These are phyloP conservation scores for Plebejus anna DNA, from an alignment of 2,888 invertebrate species.

Conservation along the genomic window DNA sequence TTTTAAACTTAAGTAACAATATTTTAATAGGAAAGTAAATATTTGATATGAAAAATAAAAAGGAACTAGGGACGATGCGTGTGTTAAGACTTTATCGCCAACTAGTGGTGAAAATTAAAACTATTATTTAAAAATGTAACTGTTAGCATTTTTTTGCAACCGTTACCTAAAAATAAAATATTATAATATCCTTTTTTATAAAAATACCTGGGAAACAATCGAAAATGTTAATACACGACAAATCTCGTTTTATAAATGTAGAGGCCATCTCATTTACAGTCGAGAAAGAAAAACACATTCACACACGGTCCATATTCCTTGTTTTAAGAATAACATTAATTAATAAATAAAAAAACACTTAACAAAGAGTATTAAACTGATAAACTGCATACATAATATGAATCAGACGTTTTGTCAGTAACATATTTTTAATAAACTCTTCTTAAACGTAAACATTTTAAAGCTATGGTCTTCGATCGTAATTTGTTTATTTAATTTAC, in stretches of 20 bases:
- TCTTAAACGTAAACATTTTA: not conserved
- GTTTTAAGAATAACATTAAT: not conserved
- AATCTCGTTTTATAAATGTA: too few relatives aligned
- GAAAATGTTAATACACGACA: too few relatives aligned
- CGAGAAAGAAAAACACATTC: not conserved
- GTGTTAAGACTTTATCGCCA: not conserved
- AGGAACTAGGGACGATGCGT: not conserved
- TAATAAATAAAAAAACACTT: not conserved
- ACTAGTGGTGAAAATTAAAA: not conserved
- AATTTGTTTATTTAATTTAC: not conserved
- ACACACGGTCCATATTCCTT: not conserved
- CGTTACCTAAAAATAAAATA: not conserved
- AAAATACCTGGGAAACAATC: too few relatives aligned
- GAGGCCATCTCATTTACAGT: too few relatives aligned
- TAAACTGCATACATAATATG: not conserved
- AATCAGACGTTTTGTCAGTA: slow-evolving; percentile 7
- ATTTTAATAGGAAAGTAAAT: not conserved
- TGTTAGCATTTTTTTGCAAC: not conserved
- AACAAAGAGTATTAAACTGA: not conserved
- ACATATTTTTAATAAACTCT: slow-evolving; percentile 3
- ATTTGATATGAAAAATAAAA: not conserved
- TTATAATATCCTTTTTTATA: too few relatives aligned
- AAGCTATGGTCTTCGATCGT: slow-evolving; percentile 6
- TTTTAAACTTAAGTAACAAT: not conserved
- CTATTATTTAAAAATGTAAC: not conserved